Evolutionary conservation across 2,113 vertebrate genomes (phyloP), one percentile per base, ranked within the genome.

Genomic region (Rhodinocichla rosea): DNA sequence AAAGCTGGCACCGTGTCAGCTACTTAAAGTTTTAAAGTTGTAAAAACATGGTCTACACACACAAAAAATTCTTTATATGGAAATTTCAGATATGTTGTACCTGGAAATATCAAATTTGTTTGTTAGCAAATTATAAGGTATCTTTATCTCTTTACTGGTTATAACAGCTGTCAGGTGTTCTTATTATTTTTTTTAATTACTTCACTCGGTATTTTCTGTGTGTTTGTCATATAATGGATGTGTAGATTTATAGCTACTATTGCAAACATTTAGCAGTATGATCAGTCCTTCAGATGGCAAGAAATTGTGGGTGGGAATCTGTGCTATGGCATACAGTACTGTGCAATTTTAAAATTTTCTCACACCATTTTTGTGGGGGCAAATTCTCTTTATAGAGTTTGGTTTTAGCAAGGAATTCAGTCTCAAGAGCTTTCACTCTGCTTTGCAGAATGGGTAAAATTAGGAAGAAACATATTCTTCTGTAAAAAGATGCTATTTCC

Each of bases 11-110:
- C 90, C 10, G 15, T 93, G 97, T 96, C 97, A 98, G 92, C 91
- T 96, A 94, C 85, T 96, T 91, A 62, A 83, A 95, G 97, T 98
- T 98, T 98, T 96, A 97, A 98, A 98, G 96, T 98, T 97, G 95
- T 77, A 95, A 97, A 97, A 89, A 87, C 53, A 92, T 74, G n/a
- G 32, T 68, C 55, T 84, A 49, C 9, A 32, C 27, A 50, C 15
- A 56, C 0, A 70, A 77, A 77, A 77, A 32, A 23, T 19, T 75
- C 64, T 18, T 65, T 64, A 30, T 55, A 2, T 67, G 28, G 44
- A 74, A 65, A 39, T 91, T 87, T 35, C 13, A 52, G 22, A 23
- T 4, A 4, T 15, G 28, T 71, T 55, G 9, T 45, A 55, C 16
- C 44, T 24, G 30, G 37, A 28, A 92, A 75, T 44, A 52, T 10